Percentiles rank a stretch among this genome's conserved stretches.
Evolutionary conservation across 2,113 vertebrate genomes (phyloP).

Genomic region (Phalacrocorax aristotelis): DNA sequence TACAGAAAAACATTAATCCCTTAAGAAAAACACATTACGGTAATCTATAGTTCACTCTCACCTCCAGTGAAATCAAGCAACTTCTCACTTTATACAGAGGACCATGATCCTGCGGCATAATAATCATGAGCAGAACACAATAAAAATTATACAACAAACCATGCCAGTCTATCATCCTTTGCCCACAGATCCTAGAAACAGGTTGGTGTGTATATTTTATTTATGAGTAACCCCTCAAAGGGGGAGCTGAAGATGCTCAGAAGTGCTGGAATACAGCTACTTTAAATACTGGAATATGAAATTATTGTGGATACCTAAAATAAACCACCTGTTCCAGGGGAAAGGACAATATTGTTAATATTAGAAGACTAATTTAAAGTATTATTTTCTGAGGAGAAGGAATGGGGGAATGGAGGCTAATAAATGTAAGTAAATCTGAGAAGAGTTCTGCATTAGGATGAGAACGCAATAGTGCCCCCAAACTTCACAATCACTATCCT

Average conservation of each 20-base stretch:
- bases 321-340: neutral
- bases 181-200: neutral
- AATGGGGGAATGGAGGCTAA: neutral
- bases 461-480: neutral
- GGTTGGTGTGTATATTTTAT: neutral
- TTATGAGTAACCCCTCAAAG: conserved; percentile 25
- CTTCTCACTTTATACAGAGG: neutral
- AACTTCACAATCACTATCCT: neutral
- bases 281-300: conserved; percentile 6
- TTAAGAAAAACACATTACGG: neutral
- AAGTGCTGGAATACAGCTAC: neutral
- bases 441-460: neutral
- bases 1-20: neutral
- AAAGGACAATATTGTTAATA: neutral
- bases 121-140: neutral
- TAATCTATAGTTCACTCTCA: neutral
- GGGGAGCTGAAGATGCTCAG: neutral
- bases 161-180: neutral
- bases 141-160: neutral
- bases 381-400: neutral
- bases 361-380: neutral
- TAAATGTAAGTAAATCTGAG: neutral
- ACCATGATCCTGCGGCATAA: neutral
- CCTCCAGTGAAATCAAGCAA: neutral
- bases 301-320: neutral